These are phyloP conservation scores for Hypomesus transpacificus DNA, from an alignment of 2,113 vertebrate species.

Conservation along the genomic window DNA sequence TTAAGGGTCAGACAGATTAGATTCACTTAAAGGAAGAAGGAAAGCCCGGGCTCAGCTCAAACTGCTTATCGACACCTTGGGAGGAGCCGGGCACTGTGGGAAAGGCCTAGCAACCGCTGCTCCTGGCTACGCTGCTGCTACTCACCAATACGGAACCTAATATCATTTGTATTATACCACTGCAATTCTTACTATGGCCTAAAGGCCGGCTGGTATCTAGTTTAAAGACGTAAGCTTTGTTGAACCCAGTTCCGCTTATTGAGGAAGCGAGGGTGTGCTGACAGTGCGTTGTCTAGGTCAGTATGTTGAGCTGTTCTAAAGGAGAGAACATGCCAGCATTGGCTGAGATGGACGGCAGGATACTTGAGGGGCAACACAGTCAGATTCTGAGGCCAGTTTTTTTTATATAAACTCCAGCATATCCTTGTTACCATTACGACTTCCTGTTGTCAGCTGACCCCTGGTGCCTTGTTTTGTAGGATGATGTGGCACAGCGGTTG, in stretches of 20 bases:
- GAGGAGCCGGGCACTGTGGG: neutral
- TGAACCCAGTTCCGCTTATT: too few relatives aligned
- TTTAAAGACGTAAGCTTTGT: too few relatives aligned
- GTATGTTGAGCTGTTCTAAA: too few relatives aligned
- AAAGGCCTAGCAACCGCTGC: too few relatives aligned
- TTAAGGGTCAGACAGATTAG: slow-evolving; percentile 65
- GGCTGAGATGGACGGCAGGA: neutral
- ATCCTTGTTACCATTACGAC: slow-evolving; percentile 11
- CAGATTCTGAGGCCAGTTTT: neutral
- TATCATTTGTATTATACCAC: too few relatives aligned
- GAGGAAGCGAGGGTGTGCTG: too few relatives aligned
- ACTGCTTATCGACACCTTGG: slow-evolving; percentile 39
- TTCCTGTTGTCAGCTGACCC: neutral
- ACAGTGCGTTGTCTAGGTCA: too few relatives aligned
- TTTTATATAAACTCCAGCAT: neutral
- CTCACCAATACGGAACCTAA: too few relatives aligned
- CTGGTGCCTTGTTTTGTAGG: neutral
- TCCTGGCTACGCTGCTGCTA: too few relatives aligned
- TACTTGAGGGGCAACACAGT: neutral
- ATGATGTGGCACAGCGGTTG: neutral
- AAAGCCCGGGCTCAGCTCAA: slow-evolving; percentile 45
- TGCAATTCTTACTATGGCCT: too few relatives aligned
- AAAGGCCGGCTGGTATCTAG: too few relatives aligned
- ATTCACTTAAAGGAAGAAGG: slow-evolving; percentile 59
- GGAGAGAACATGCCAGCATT: too few relatives aligned